A percentile compares a stretch with the other conserved stretches of the same genome.
These are phyloP conservation scores for Scaeva pyrastri DNA, from an alignment of 2,888 invertebrate species.

Conservation along the genomic window DNA sequence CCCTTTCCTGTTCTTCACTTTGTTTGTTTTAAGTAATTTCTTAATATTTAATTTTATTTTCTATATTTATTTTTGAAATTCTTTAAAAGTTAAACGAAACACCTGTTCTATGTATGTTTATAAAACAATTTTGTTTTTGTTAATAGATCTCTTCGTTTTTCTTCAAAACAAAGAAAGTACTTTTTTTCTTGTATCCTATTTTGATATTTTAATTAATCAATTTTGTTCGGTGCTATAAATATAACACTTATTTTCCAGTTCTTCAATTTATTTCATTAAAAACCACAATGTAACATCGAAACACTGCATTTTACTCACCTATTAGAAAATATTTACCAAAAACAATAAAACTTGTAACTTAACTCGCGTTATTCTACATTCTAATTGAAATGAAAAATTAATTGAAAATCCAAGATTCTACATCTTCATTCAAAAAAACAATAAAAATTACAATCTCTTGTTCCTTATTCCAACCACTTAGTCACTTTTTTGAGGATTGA, in stretches of 20 bases:
- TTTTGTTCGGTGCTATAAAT: neutral
- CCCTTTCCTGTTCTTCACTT: neutral
- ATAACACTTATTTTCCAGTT: too few species aligned
- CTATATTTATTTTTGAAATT: neutral
- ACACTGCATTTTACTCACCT: too few species aligned
- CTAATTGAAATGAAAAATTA: slow-evolving; percentile 3
- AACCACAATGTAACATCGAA: too few species aligned
- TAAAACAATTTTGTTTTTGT: neutral
- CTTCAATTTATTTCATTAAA: too few species aligned
- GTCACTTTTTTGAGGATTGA: slow-evolving; percentile 2
- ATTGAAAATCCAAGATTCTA: neutral
- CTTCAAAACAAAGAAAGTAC: neutral
- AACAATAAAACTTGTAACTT: slow-evolving; percentile 4
- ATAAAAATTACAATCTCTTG: neutral
- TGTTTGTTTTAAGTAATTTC: slow-evolving; percentile 1
- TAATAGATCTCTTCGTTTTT: too few species aligned
- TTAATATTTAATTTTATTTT: neutral
- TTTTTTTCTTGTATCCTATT: neutral
- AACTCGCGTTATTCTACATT: neutral
- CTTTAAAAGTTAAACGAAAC: neutral
- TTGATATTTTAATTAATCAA: neutral
- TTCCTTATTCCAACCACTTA: slow-evolving; percentile 1
- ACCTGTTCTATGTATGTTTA: slow-evolving; percentile 1
- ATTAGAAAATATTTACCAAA: neutral
- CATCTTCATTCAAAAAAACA: neutral